Conservation (phyloP, 2,113 vertebrate genomes). For the Machaerirhynchus nigripectus region DNA sequence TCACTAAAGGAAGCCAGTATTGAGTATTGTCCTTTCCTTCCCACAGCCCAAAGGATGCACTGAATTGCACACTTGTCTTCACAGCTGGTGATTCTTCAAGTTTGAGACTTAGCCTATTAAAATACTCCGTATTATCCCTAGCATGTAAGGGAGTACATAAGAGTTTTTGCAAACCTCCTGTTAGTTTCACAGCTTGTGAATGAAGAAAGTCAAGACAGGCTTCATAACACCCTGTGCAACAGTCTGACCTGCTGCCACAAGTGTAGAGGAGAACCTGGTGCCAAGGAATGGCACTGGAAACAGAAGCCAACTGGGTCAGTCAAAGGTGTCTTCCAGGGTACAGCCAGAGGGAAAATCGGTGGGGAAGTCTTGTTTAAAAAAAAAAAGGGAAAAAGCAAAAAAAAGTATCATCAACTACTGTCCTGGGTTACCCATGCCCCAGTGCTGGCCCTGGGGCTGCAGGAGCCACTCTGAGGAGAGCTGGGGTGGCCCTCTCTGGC, state of each 20-base stretch:
- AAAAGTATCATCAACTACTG: background rate
- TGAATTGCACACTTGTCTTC: background rate
- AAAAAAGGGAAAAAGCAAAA: accelerated
- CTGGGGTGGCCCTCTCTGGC: background rate
- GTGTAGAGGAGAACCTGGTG: background rate
- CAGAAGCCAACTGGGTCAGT: no score
- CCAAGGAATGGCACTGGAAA: background rate
- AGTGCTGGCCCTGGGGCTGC: background rate
- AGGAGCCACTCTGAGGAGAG: background rate
- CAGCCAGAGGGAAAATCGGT: background rate
- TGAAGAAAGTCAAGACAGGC: background rate
- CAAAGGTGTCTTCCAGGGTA: background rate
- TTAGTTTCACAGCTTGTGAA: background rate
- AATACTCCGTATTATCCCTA: background rate
- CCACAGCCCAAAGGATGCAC: background rate
- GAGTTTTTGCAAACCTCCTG: background rate
- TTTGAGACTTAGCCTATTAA: background rate
- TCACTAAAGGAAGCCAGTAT: background rate
- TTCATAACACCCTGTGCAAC: accelerated
- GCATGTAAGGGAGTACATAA: background rate
- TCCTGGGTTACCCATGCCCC: accelerated
- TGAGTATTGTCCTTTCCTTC: background rate
- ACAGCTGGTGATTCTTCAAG: background rate
- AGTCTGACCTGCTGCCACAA: background rate
- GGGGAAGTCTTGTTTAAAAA: background rate